Conservation (phyloP, 2,797 vertebrate species). For the Sebastes vulpes region DNA sequence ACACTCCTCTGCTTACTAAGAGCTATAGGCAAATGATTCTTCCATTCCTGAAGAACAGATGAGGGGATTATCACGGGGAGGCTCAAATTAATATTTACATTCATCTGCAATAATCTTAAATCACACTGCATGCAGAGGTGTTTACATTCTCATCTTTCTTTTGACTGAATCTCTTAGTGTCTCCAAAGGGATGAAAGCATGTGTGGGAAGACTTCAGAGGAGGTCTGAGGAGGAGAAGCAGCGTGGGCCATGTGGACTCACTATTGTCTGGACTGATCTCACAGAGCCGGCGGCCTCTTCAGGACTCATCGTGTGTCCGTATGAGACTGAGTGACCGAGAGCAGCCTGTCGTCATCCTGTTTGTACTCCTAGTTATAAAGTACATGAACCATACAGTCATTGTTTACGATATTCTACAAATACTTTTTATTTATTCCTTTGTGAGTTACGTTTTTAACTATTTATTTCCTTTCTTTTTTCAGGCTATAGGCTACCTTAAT, state of each 20-base stretch:
- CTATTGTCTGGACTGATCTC: slow-evolving; percentile 7
- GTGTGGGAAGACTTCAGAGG: slow-evolving; percentile 30
- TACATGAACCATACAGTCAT: background rate
- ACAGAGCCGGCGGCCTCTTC: slow-evolving; percentile 8
- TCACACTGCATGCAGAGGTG: slow-evolving; percentile 38
- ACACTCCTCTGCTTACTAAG: slow-evolving; percentile 52
- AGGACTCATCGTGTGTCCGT: slow-evolving; percentile 20
- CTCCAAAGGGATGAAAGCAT: slow-evolving; percentile 41
- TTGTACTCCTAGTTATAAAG: background rate
- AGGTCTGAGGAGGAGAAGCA: background rate
- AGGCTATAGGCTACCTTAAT: background rate
- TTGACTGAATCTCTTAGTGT: slow-evolving; percentile 50
- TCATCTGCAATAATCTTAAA: slow-evolving; percentile 73
- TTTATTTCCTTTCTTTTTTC: background rate
- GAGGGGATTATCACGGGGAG: slow-evolving; percentile 65
- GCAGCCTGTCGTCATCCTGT: background rate
- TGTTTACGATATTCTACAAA: background rate
- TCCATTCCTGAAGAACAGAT: slow-evolving; percentile 66
- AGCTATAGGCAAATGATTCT: slow-evolving; percentile 67
- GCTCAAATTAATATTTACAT: slow-evolving; percentile 75
- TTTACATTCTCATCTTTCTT: slow-evolving; percentile 53
- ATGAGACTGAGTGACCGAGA: background rate
- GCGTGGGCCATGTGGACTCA: background rate
- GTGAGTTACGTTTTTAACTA: background rate
- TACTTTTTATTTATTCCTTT: background rate